Conservation (phyloP, 2,113 vertebrate species). For the Oenanthe oenanthe region DNA sequence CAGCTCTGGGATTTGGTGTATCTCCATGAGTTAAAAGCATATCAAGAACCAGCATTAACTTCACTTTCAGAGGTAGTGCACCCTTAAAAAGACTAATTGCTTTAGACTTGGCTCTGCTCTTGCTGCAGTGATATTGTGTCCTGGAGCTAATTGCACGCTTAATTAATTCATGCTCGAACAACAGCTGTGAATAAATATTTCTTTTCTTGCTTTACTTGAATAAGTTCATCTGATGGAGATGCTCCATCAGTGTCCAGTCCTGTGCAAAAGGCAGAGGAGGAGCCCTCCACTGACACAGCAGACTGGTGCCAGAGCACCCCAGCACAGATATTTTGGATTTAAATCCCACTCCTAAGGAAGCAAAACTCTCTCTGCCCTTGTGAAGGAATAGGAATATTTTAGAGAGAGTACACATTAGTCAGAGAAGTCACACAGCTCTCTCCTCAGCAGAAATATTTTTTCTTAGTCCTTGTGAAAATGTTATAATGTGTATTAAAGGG, state of each 20-base stretch:
- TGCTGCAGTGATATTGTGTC: not conserved
- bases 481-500: not conserved
- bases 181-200: not conserved
- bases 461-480: not conserved
- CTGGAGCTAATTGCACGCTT: not conserved
- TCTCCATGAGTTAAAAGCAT: not conserved
- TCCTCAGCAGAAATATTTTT: not conserved
- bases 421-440: not conserved
- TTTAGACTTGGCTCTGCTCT: not conserved
- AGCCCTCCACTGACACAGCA: not conserved
- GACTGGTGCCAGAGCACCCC: not conserved
- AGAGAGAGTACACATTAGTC: not conserved
- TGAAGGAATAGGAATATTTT: not conserved
- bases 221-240: not conserved
- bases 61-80: not conserved
- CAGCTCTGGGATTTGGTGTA: not conserved
- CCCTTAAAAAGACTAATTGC: not conserved
- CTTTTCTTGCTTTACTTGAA: not conserved
- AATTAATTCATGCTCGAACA: not conserved
- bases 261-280: not conserved
- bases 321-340: not conserved
- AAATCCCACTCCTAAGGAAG: not conserved
- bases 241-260: not conserved
- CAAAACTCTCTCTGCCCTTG: fast-evolving
- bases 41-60: not conserved